Percentiles rank a stretch among this genome's conserved stretches.
These are phyloP conservation scores for Anabas testudineus DNA, from an alignment of 2,797 vertebrate species.

Conservation along the genomic window DNA sequence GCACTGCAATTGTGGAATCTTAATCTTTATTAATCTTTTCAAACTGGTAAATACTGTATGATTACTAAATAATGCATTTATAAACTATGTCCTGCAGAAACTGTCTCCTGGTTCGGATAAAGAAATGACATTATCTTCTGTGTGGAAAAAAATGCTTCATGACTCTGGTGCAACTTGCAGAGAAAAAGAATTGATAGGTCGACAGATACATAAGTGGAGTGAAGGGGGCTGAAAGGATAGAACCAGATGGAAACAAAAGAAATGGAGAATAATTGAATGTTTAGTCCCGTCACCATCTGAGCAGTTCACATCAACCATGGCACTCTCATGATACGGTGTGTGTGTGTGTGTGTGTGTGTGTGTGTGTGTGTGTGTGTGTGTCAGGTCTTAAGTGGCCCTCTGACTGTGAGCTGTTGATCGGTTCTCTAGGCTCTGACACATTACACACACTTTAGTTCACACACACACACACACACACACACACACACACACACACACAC, in stretches of 20 bases:
- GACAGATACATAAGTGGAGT: slow-evolving; percentile 61
- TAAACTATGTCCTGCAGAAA: slow-evolving; percentile 6
- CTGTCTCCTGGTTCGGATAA: slow-evolving; percentile 1
- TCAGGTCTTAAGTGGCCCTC: slow-evolving; percentile 75
- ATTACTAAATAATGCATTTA: slow-evolving; percentile 7
- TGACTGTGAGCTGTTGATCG: slow-evolving; percentile 43
- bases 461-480: slow-evolving; percentile 25
- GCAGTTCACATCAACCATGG: slow-evolving; percentile 52
- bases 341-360: slow-evolving; percentile 43
- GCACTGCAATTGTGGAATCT: slow-evolving; percentile 1
- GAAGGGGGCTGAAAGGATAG: slow-evolving; percentile 50
- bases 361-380: slow-evolving; percentile 34
- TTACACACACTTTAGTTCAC: slow-evolving; percentile 34
- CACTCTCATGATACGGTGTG: slow-evolving; percentile 57
- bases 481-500: slow-evolving; percentile 18
- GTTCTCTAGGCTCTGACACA: slow-evolving; percentile 67
- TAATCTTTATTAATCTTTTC: slow-evolving; percentile 15
- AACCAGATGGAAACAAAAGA: slow-evolving; percentile 68
- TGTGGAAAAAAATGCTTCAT: slow-evolving; percentile 51
- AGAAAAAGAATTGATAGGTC: slow-evolving; percentile 44
- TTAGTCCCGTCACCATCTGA: slow-evolving; percentile 69
- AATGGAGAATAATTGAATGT: slow-evolving; percentile 73
- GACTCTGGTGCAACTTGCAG: slow-evolving; percentile 32
- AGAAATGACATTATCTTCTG: slow-evolving; percentile 35
- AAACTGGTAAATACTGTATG: not conserved